Conservation (phyloP, 2,797 vertebrate species). For the Corythornis leucogaster region DNA sequence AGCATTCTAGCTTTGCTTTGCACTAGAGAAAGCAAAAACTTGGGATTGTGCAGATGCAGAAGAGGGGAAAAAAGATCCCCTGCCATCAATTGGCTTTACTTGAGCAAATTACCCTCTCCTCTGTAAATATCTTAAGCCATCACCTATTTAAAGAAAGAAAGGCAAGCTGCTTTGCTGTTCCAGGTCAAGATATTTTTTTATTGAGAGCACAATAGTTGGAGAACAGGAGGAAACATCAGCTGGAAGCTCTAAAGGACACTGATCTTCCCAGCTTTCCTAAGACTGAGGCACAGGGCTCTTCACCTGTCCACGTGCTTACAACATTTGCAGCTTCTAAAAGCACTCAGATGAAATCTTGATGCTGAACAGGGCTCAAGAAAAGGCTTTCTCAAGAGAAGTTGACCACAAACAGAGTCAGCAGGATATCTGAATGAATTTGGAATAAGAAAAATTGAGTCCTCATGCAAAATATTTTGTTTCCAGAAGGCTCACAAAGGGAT, state of each 20-base stretch:
- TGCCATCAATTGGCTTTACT: not conserved
- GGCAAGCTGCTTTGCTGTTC: not conserved
- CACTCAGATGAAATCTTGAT: not conserved
- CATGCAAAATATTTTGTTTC: slow-evolving; percentile 29
- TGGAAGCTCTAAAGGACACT: not conserved
- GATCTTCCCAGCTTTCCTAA: not conserved
- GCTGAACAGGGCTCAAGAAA: not conserved
- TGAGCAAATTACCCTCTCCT: not conserved
- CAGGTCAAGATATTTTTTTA: not conserved
- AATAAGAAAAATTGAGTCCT: slow-evolving; percentile 36
- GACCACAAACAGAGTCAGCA: not conserved
- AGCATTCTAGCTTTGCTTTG: not conserved
- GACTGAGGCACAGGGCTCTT: not conserved
- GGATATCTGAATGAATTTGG: not conserved
- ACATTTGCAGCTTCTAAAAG: not conserved
- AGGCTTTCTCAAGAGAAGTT: not conserved
- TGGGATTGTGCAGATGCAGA: not conserved
- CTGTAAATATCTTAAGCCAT: not conserved
- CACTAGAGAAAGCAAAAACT: not conserved
- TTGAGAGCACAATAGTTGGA: not conserved
- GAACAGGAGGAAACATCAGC: not conserved
- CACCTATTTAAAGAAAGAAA: slow-evolving; percentile 9
- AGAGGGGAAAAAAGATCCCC: not conserved
- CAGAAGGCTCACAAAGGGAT: slow-evolving; percentile 25
- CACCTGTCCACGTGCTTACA: not conserved